phyloP scores from a whole-genome alignment of 2,113 vertebrate genomes.

The Phrynosoma platyrhinos region DNA sequence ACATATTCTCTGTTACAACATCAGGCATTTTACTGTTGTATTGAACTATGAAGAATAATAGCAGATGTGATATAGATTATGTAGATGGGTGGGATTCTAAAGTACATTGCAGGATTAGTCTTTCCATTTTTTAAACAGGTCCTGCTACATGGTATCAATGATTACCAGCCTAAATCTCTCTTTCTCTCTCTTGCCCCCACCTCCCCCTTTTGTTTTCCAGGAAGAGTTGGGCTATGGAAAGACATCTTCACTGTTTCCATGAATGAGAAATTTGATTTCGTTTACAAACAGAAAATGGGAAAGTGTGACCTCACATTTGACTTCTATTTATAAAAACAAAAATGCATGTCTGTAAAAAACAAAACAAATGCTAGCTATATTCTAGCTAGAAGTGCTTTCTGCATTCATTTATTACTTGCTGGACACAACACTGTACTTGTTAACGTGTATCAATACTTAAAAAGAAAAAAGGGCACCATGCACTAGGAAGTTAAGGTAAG shows the following conservation, averaged over 20 bases:
- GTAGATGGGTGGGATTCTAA: background rate
- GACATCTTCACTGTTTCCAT: slow-evolving; percentile 99
- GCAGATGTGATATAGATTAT: background rate
- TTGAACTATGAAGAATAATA: background rate
- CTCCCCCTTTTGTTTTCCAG: slow-evolving; percentile 75
- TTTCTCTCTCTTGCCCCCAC: slow-evolving; percentile 46
- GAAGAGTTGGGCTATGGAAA: slow-evolving; percentile 95
- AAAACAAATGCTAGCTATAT: slow-evolving; percentile 42
- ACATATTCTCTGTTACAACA: background rate
- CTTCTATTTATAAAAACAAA: slow-evolving; percentile 86
- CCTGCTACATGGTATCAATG: background rate
- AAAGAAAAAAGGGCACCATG: slow-evolving; percentile 32
- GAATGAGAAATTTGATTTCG: slow-evolving; percentile 96
- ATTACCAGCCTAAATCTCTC: slow-evolving; percentile 28
- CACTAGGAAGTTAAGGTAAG: background rate
- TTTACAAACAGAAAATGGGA: slow-evolving; percentile 98
- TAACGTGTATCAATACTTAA: slow-evolving; percentile 64
- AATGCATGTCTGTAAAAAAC: slow-evolving; percentile 70
- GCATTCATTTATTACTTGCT: slow-evolving; percentile 74
- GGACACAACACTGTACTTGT: slow-evolving; percentile 72
- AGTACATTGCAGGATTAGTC: background rate
- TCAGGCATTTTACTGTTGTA: background rate
- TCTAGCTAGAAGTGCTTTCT: slow-evolving; percentile 75
- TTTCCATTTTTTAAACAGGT: background rate
- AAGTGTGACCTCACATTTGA: slow-evolving; percentile 96